Base-by-base conservation (phyloP, 2,113 vertebrate species). In the Nettapus auritus region DNA sequence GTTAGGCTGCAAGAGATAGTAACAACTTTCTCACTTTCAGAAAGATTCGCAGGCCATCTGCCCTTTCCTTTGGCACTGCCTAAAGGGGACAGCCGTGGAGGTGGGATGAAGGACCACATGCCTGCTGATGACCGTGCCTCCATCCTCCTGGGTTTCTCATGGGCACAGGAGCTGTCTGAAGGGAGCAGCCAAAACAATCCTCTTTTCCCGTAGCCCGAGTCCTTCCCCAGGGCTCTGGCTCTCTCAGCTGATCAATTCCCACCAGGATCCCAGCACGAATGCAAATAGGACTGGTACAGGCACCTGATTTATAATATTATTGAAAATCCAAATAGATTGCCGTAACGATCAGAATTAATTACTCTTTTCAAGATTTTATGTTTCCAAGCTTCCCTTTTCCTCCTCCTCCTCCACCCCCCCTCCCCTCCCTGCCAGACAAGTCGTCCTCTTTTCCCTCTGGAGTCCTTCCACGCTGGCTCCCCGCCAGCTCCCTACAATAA, bases 331-430 rank as follows among this genome's bases (percentile, higher is more conserved):
- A 91, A 92, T 95, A 94, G 88, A 96, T 93, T 70, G 75, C 75
- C 85, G 71, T 91, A 97, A 94, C 3, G 33, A 97, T 91, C 89
- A 95, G 92, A 96, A 97, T 97, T 95, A 96, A 97, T 96, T 97
- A 96, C 90, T 96, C 95, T 96, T 92, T 94, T 95, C 94, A 94
- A 91, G 89, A 96, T 93, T 95, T 94, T 93, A 94, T 93, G 85
- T 96, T 92, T 96, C 63, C 80, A 85, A 88, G 88, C 83, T 97
- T 96, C 73, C 53, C 52, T 95, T 90, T 90, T 92, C 62, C 80
- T 94, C 83, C 88, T 94, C 83, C 88, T 83, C 14, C 83, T 76
- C 25, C 6, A 1, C 57, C 53, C 11, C 5, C 23, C 29, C 69
- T 18, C 40, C 69, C 38, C 7, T 40, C 63, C 56, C 69, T 14